A percentile compares a stretch with the other conserved stretches of the same genome.
phyloP scores from a whole-genome alignment of 1,140 invertebrate genomes.

The Cepaea nemoralis region DNA sequence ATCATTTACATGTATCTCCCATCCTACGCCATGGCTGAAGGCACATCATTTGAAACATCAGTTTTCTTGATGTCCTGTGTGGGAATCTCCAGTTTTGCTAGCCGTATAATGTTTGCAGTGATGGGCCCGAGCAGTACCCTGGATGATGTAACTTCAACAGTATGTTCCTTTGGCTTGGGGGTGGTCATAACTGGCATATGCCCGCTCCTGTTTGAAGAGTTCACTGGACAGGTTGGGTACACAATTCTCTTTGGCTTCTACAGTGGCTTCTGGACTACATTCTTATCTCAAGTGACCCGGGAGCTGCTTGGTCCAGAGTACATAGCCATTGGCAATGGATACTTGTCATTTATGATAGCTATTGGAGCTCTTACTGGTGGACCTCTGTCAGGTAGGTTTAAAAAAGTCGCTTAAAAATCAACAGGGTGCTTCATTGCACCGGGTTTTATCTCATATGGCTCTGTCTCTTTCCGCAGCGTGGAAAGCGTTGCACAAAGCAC shows the following conservation, averaged over 20 bases:
- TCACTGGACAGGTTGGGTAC: slow-evolving; percentile 66
- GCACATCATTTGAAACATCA: slow-evolving; percentile 58
- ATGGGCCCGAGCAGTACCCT: slow-evolving; percentile 66
- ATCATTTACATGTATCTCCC: slow-evolving; percentile 69
- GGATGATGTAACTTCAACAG: slow-evolving; percentile 65
- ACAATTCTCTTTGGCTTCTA: slow-evolving; percentile 68
- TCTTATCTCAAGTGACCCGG: slow-evolving; percentile 62
- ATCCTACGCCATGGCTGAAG: slow-evolving; percentile 62
- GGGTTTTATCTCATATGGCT: too few species aligned
- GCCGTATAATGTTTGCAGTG: slow-evolving; percentile 66
- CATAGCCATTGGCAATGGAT: slow-evolving; percentile 68
- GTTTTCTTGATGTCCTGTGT: slow-evolving; percentile 62
- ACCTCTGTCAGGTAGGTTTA: slow-evolving; percentile 60
- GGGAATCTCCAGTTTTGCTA: slow-evolving; percentile 62
- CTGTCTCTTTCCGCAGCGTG: too few species aligned
- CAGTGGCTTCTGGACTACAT: slow-evolving; percentile 69
- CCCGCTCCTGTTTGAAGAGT: slow-evolving; percentile 65
- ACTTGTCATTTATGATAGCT: slow-evolving; percentile 65
- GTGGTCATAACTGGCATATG: slow-evolving; percentile 65
- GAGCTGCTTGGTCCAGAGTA: slow-evolving; percentile 67
- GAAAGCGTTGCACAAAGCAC: too few species aligned
- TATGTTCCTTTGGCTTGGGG: slow-evolving; percentile 63
- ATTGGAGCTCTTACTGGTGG: slow-evolving; percentile 62
- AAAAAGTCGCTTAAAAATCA: too few species aligned
- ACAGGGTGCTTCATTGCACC: too few species aligned